Evolutionary conservation across 2,113 vertebrate species (phyloP).

Genomic region (Macquaria australasica): DNA sequence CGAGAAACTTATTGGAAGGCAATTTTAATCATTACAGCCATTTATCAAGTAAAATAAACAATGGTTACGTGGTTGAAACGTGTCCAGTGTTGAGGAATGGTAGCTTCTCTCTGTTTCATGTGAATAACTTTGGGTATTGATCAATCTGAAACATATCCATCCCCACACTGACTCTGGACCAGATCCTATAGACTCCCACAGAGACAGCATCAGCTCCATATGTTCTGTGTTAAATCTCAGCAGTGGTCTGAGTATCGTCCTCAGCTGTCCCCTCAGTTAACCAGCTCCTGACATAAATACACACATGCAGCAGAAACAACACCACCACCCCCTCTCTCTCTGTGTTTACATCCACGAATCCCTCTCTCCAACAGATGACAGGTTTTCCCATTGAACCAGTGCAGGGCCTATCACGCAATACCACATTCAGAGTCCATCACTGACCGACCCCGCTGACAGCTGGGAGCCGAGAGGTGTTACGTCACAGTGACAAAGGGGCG

Average conservation of each 20-base stretch:
- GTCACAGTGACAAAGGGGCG: slow-evolving; percentile 3
- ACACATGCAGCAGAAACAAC: slow-evolving; percentile 1
- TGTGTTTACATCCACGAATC: slow-evolving; percentile 50
- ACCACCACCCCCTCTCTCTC: background rate
- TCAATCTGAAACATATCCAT: background rate
- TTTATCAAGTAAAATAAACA: background rate
- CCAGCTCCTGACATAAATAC: slow-evolving; percentile 29
- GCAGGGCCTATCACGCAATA: slow-evolving; percentile 24
- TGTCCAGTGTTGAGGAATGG: no score
- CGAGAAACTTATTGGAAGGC: no score
- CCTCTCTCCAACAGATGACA: slow-evolving; percentile 53
- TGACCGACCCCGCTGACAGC: background rate
- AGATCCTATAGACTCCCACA: background rate
- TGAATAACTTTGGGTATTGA: no score
- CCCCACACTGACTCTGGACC: background rate
- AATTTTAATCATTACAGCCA: background rate
- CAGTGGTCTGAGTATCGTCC: background rate
- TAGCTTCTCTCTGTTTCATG: no score
- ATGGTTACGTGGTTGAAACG: no score
- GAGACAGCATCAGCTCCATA: background rate
- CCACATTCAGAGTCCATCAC: background rate
- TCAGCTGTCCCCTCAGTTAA: slow-evolving; percentile 3
- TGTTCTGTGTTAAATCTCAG: background rate
- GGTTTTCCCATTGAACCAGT: slow-evolving; percentile 53
- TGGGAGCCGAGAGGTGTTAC: slow-evolving; percentile 17